Percentiles rank a stretch among this genome's conserved stretches.
Evolutionary conservation across 1,140 invertebrate genomes (phyloP).

Genomic region (Helicoverpa armigera): DNA sequence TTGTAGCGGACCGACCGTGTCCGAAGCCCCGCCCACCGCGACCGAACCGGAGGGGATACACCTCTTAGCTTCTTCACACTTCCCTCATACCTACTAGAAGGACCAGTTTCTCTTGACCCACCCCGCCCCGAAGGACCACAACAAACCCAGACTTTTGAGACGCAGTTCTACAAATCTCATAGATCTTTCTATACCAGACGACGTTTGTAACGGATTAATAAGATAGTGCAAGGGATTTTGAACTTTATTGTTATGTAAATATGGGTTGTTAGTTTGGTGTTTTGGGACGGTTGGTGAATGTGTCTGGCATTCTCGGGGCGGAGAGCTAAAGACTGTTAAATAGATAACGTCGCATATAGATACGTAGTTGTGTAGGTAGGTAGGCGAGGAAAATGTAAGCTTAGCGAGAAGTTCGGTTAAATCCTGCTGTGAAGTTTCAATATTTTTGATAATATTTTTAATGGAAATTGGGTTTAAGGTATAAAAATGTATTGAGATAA

Average conservation of each 20-base stretch:
- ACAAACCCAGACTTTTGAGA: slow-evolving; percentile 39
- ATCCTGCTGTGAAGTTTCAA: not conserved
- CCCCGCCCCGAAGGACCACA: slow-evolving; percentile 51
- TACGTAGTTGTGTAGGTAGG: slow-evolving; percentile 28
- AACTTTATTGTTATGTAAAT: slow-evolving; percentile 16
- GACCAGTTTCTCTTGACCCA: slow-evolving; percentile 61
- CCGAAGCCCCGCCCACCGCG: slow-evolving; percentile 73
- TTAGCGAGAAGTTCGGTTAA: slow-evolving; percentile 1
- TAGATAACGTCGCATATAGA: slow-evolving; percentile 57
- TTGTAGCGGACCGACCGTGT: slow-evolving; percentile 78
- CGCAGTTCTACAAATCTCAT: slow-evolving; percentile 38
- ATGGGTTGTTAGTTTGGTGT: slow-evolving; percentile 18
- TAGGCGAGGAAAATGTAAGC: slow-evolving; percentile 13
- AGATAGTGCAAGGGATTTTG: slow-evolving; percentile 49
- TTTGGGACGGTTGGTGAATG: slow-evolving; percentile 42
- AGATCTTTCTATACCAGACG: slow-evolving; percentile 63
- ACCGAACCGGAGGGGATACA: slow-evolving; percentile 79
- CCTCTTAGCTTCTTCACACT: slow-evolving; percentile 83
- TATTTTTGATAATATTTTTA: not conserved
- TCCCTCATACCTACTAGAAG: slow-evolving; percentile 78
- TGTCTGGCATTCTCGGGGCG: slow-evolving; percentile 60
- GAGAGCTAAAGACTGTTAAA: slow-evolving; percentile 58
- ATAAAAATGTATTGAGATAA: too few relatives aligned
- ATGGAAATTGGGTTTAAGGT: not conserved
- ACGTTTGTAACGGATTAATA: slow-evolving; percentile 55